These are phyloP conservation scores for Ascaphus truei DNA, from an alignment of 2,113 vertebrate species.

Conservation along the genomic window DNA sequence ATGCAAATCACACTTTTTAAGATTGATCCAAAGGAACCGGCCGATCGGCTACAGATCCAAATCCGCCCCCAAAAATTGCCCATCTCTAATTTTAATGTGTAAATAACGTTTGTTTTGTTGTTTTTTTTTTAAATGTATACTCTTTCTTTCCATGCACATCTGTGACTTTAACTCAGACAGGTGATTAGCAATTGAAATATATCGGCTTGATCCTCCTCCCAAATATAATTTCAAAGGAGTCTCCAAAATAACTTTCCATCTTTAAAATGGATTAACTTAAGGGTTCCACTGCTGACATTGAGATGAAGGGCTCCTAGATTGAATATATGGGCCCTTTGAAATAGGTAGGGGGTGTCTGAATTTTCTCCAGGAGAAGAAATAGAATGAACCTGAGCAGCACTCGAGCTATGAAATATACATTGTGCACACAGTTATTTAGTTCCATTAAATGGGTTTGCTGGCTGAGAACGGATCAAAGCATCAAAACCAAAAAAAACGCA, in stretches of 20 bases:
- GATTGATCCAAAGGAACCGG: too few species aligned
- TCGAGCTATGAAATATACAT: constrained; percentile 18
- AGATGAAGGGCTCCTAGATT: background rate
- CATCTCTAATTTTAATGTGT: too few species aligned
- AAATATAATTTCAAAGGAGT: too few species aligned
- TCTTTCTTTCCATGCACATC: too few species aligned
- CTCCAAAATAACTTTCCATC: background rate
- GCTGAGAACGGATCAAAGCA: constrained; percentile 27
- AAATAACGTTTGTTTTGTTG: too few species aligned
- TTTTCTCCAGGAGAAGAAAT: constrained; percentile 4
- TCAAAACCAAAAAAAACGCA: constrained; percentile 4
- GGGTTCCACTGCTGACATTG: background rate
- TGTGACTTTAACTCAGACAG: too few species aligned
- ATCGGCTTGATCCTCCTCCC: too few species aligned
- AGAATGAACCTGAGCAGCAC: background rate
- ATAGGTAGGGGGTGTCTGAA: background rate
- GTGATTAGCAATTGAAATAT: too few species aligned
- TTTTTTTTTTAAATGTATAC: too few species aligned
- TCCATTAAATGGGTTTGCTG: constrained; percentile 29
- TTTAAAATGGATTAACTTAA: constrained; percentile 17
- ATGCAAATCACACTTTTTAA: too few species aligned
- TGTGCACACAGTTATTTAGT: constrained; percentile 1
- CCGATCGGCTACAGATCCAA: too few species aligned
- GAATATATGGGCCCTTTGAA: background rate
- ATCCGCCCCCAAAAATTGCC: too few species aligned